Evolutionary conservation across 2,888 invertebrate species (phyloP).

Genomic region (Scaptomyza cyrtandrae): DNA sequence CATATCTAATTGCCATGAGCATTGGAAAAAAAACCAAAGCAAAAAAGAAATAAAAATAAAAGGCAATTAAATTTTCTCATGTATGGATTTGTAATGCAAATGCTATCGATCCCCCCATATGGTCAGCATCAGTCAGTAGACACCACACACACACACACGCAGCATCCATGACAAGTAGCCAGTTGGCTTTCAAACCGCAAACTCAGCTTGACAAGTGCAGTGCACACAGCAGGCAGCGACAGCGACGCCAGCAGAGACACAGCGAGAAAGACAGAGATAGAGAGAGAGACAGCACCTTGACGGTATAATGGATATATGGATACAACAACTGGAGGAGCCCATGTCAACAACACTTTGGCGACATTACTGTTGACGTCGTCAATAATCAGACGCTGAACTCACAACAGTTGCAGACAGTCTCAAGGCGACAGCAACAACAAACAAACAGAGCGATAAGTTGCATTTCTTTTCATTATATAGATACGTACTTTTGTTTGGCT

Average conservation of each 20-base stretch:
- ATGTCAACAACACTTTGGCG: conserved; percentile 72
- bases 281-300: conserved; percentile 31
- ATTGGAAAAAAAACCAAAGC: conserved; percentile 12
- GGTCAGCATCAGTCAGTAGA: conserved; percentile 31
- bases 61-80: conserved; percentile 38
- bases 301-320: conserved; percentile 66
- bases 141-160: conserved; percentile 12
- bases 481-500: conserved; percentile 67
- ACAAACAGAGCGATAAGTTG: conserved; percentile 42
- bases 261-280: conserved; percentile 1
- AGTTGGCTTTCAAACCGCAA: conserved; percentile 52
- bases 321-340: conserved; percentile 34
- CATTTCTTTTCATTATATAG: conserved; percentile 64
- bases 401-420: conserved; percentile 61
- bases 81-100: conserved; percentile 67
- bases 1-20: conserved; percentile 67
- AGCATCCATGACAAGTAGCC: conserved; percentile 59
- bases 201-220: conserved; percentile 72
- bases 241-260: conserved; percentile 4
- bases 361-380: conserved; percentile 65
- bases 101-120: conserved; percentile 34
- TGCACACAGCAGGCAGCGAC: conserved; percentile 59
- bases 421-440: conserved; percentile 60
- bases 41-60: conserved; percentile 6
- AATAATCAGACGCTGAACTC: conserved; percentile 78